Evolutionary conservation across 2,888 invertebrate genomes (phyloP).

Genomic region (Arctia plantaginis): DNA sequence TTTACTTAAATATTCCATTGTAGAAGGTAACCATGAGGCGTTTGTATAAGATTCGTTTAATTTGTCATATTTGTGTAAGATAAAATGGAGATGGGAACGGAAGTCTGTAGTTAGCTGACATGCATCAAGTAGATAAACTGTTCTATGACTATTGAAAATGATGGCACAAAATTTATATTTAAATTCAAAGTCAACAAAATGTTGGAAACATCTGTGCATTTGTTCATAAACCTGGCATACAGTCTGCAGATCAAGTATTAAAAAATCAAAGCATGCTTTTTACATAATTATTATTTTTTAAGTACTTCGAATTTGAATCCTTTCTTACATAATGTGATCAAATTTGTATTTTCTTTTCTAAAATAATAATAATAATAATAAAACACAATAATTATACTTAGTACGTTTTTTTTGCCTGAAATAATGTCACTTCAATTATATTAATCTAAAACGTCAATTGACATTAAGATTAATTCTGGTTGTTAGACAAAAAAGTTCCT

Average conservation of each 20-base stretch:
- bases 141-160: conserved; percentile 46
- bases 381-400: neutral
- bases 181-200: neutral
- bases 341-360: neutral
- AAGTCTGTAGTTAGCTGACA: conserved; percentile 70
- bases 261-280: no score
- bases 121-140: conserved; percentile 71
- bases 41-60: conserved; percentile 66
- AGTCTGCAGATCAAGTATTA: no score
- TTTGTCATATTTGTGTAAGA: conserved; percentile 81
- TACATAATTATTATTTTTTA: no score
- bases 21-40: conserved; percentile 28
- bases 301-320: no score
- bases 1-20: conserved; percentile 49
- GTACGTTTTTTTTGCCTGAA: neutral
- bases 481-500: conserved; percentile 6
- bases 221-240: neutral
- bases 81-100: conserved; percentile 80
- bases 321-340: neutral
- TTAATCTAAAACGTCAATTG: neutral
- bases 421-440: neutral
- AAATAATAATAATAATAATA: neutral
- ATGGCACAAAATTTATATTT: conserved; percentile 16
- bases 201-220: neutral
- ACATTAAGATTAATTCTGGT: neutral